Evolutionary conservation across 2,888 invertebrate genomes (phyloP).

Genomic region (Cabera pusaria): DNA sequence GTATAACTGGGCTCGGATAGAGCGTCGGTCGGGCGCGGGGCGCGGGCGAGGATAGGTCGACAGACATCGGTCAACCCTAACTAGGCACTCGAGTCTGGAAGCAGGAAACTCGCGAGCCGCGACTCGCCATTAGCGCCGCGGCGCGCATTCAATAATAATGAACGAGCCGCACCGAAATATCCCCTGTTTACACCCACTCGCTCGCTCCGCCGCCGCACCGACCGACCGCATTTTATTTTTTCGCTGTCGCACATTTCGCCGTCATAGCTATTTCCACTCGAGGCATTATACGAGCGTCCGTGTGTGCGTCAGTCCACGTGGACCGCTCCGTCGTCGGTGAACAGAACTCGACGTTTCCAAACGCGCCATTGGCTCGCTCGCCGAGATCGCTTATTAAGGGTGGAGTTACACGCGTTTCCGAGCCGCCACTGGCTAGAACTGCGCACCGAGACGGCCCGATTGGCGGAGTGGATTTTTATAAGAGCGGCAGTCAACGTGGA

Average conservation of each 20-base stretch:
- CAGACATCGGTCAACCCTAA: conserved; percentile 33
- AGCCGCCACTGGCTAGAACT: conserved; percentile 51
- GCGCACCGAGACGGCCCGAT: conserved; percentile 48
- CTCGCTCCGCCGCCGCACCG: conserved; percentile 64
- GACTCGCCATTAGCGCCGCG: conserved; percentile 74
- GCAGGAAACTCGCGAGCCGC: conserved; percentile 50
- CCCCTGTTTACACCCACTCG: conserved; percentile 83
- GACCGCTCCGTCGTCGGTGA: conserved; percentile 75
- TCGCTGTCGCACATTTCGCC: conserved; percentile 84
- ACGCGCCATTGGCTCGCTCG: conserved; percentile 55
- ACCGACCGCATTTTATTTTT: conserved; percentile 83
- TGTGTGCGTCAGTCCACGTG: conserved; percentile 80
- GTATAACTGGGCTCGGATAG: conserved; percentile 12
- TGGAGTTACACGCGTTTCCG: conserved; percentile 77
- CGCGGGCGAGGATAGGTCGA: conserved; percentile 19
- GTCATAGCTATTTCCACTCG: conserved; percentile 84
- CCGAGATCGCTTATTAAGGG: conserved; percentile 83
- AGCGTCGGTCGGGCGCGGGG: neutral
- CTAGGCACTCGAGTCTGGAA: conserved; percentile 32
- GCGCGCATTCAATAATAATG: conserved; percentile 82
- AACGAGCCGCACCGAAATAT: conserved; percentile 81
- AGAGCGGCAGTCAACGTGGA: conserved; percentile 82
- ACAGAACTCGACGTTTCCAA: conserved; percentile 61
- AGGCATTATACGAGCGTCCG: conserved; percentile 75
- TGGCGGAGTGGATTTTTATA: conserved; percentile 80